Evolutionary conservation across 2,888 invertebrate genomes (phyloP).

Genomic region (Phyllotreta cruciferae): DNA sequence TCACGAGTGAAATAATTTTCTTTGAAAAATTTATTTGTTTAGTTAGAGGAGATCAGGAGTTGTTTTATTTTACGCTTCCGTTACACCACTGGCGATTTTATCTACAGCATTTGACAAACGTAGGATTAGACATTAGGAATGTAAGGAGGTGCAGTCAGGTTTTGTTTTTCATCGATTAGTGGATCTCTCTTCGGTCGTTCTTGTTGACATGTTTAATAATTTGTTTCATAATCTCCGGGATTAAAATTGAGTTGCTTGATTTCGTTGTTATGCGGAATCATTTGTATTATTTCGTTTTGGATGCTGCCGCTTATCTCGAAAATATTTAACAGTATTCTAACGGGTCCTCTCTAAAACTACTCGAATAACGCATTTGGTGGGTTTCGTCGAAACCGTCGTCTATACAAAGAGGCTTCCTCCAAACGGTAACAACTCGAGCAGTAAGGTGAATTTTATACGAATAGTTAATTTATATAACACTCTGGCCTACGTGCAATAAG

Average conservation of each 20-base stretch:
- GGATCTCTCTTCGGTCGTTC: constrained; percentile 12
- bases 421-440: too few species aligned
- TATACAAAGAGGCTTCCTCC: too few species aligned
- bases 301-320: constrained; percentile 5
- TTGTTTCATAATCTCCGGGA: constrained; percentile 21
- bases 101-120: constrained; percentile 21
- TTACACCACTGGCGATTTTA: constrained; percentile 7
- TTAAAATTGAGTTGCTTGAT: constrained; percentile 9
- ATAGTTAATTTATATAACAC: not conserved
- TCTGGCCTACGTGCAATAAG: constrained; percentile 1
- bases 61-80: too few species aligned
- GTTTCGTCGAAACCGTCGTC: too few species aligned
- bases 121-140: constrained; percentile 22
- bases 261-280: constrained; percentile 21
- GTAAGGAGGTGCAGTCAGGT: constrained; percentile 18
- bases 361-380: not conserved
- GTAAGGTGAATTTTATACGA: too few species aligned
- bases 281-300: constrained; percentile 5
- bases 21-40: too few species aligned
- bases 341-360: constrained; percentile 3
- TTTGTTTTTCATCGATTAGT: constrained; percentile 16
- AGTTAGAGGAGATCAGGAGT: too few species aligned
- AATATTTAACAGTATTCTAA: constrained; percentile 12
- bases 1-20: too few species aligned
- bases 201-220: constrained; percentile 23